phyloP scores from a whole-genome alignment of 2,113 vertebrate genomes.

The Pycnonotus jocosus region DNA sequence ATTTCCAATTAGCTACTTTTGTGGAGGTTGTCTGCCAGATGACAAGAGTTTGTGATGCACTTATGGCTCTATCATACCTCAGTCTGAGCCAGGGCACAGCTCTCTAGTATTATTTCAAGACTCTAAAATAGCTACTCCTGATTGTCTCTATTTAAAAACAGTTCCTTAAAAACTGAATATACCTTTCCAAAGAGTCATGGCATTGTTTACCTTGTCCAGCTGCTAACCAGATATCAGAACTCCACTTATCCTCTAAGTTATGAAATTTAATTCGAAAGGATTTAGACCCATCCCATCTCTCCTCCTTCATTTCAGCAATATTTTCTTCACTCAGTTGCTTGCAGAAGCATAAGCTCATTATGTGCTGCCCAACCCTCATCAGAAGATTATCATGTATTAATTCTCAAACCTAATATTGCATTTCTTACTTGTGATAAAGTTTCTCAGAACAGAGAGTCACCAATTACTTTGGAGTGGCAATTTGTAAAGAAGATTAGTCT shows the following conservation, averaged over 20 bases:
- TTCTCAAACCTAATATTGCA: constrained; percentile 52
- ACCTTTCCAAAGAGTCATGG: background rate
- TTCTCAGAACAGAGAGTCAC: constrained; percentile 50
- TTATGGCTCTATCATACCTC: background rate
- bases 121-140: background rate
- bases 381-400: constrained; percentile 69
- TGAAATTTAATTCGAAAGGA: constrained; percentile 26
- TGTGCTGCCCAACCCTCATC: constrained; percentile 27
- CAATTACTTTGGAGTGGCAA: constrained; percentile 64
- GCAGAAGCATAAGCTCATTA: constrained; percentile 60
- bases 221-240: background rate
- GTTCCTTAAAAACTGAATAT: background rate
- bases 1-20: background rate
- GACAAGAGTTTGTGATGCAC: background rate
- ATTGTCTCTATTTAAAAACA: background rate
- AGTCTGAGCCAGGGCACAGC: background rate
- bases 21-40: background rate
- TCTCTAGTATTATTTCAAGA: background rate
- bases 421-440: constrained; percentile 61
- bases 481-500: constrained; percentile 73
- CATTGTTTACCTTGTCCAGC: background rate
- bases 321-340: background rate
- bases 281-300: background rate
- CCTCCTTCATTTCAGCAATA: constrained; percentile 37
- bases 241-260: background rate